phyloP scores from a whole-genome alignment of 35 echinoderm and acorn worm genomes.

The Nesometra sesokonis region DNA sequence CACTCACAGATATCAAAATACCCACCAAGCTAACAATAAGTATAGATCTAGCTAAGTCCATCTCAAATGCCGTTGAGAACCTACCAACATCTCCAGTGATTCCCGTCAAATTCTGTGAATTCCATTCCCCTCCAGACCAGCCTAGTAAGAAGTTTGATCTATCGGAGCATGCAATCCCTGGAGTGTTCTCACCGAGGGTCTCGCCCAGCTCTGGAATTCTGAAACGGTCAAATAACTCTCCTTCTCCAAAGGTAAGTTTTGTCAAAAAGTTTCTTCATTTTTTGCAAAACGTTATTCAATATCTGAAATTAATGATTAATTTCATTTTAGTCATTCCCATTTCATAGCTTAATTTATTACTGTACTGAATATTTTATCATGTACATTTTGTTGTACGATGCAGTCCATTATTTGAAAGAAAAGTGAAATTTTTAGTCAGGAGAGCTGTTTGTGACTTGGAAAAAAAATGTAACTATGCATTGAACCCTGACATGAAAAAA shows the following conservation, averaged over 20 bases:
- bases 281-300: no score
- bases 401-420: no score
- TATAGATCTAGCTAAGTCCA: background rate
- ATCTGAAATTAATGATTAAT: no score
- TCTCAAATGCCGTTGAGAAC: background rate
- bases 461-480: no score
- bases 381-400: no score
- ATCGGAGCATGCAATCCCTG: constrained; percentile 37
- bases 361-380: no score
- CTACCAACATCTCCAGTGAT: constrained; percentile 47
- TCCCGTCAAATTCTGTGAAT: constrained; percentile 34
- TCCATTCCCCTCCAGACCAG: constrained; percentile 29
- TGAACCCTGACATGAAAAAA: no score
- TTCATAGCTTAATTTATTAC: no score
- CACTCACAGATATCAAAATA: background rate
- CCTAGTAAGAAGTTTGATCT: constrained; percentile 3
- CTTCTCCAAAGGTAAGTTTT: constrained; percentile 96
- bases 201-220: constrained; percentile 84
- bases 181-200: constrained; percentile 58
- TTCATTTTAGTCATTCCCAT: no score
- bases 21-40: background rate
- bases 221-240: constrained; percentile 46
- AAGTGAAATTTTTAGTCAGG: no score
- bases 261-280: no score
- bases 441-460: no score